Percentiles rank a stretch among this genome's conserved stretches.
phyloP scores from a whole-genome alignment of 1,140 invertebrate genomes.

The Drosophila ironensis region DNA sequence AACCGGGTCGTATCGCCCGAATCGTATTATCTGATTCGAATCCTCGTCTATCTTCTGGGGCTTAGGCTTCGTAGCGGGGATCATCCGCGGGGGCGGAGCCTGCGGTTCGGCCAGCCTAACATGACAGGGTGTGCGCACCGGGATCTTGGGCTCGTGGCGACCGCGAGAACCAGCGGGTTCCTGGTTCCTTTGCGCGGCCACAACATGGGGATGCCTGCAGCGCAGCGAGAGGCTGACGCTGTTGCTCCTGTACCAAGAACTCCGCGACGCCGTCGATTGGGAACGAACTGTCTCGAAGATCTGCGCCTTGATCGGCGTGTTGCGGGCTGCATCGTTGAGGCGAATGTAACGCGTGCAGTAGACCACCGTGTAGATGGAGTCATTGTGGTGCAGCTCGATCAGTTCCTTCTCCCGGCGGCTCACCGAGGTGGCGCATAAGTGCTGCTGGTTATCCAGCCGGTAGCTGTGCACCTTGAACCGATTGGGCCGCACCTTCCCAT shows the following conservation, averaged over 20 bases:
- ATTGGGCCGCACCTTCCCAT: neutral
- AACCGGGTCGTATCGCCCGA: no score
- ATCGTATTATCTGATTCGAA: no score
- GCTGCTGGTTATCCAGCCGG: neutral
- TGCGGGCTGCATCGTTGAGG: neutral
- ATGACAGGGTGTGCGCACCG: no score
- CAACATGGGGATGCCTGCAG: neutral
- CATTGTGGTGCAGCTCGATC: neutral
- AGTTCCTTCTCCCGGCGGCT: neutral
- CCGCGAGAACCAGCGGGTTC: neutral
- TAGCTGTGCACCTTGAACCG: neutral
- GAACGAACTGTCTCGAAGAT: constrained; percentile 12
- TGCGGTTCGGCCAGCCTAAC: no score
- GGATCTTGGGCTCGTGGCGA: neutral
- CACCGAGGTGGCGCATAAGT: neutral
- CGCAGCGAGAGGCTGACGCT: neutral
- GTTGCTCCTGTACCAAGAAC: neutral
- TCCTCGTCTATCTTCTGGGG: no score
- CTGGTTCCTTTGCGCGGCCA: neutral
- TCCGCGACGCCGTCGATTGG: neutral
- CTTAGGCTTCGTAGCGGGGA: no score
- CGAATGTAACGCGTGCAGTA: neutral
- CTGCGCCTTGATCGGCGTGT: constrained; percentile 4
- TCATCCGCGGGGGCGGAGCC: no score
- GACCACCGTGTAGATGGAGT: neutral